Base-by-base conservation (phyloP, 2,888 invertebrate genomes). In the Amphiduros pacificus region DNA sequence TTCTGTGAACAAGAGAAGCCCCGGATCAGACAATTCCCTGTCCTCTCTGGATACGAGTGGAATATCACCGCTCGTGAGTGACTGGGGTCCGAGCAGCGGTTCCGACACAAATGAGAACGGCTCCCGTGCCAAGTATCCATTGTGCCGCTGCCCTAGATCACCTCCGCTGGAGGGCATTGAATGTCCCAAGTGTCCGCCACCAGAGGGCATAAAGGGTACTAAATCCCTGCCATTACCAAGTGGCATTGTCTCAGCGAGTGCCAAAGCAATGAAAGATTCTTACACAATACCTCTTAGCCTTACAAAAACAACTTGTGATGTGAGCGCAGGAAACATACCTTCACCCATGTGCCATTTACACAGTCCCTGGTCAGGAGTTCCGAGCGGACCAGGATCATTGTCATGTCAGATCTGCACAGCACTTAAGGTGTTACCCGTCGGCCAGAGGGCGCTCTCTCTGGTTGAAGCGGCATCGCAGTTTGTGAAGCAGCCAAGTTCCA, bases 51-150 rank as follows among this genome's bases (percentile, higher is more conserved):
- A 58, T n/a, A 58, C 58, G 6, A 36, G 51, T 17, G 51, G 51
- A 2, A 58, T 58, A 29, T 58, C 58, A 14, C 58, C 58, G 17
- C 32, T 51, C 41, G 58, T 58, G 2, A 58, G 58, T 27, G 58
- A 58, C 40, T 51, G 51, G 51, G 28, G 36, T 17, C 51, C 51
- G 2, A 58, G 58, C 36, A 58, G 58, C 26, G 58, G 58, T 4
- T 58, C 58, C 9, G 56, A 57, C 20, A 48, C 56, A 14, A 55
- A 55, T 55, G 55, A 55, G 26, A 40, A 55, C 27, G n/a, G 36
- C 26, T 55, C 40, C 27, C n/a, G 22, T 50, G 22, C 50, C 3
- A 51, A 20, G 17, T 11, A 28, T 51, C 17, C 29, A 9, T 2
- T 3, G 11, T 14, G n/a, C 17, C 48, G 20, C 5, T 14, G 20